phyloP scores from a whole-genome alignment of 2,113 vertebrate genomes.

The Urocitellus parryii region DNA sequence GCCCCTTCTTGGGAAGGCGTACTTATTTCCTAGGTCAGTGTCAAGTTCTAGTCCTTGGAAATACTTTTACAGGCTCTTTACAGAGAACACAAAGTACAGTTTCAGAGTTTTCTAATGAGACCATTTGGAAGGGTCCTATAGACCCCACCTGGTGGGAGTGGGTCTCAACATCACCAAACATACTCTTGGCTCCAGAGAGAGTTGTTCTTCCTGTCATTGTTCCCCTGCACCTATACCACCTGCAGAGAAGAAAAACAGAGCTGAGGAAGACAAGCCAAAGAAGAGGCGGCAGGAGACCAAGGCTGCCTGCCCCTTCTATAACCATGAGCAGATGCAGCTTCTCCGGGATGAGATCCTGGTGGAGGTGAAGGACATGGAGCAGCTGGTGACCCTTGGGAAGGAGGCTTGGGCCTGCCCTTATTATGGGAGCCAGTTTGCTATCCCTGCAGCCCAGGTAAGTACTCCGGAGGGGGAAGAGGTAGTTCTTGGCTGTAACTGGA shows the following conservation, averaged over 20 bases:
- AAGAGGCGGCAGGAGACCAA: constrained; percentile 86
- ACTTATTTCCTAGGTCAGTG: neutral
- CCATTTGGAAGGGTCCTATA: neutral
- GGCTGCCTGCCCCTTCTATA: constrained; percentile 89
- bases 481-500: neutral
- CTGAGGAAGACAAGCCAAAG: constrained; percentile 84
- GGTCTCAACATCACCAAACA: neutral
- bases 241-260: constrained; percentile 83
- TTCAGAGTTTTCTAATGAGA: neutral
- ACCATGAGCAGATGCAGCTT: constrained; percentile 90
- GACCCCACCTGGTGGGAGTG: rapidly evolving
- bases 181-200: neutral
- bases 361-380: constrained; percentile 94
- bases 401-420: constrained; percentile 93
- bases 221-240: neutral
- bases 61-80: neutral
- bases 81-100: neutral
- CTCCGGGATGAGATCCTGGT: constrained; percentile 92
- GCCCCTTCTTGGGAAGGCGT: rapidly evolving
- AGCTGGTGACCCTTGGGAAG: constrained; percentile 91
- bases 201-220: neutral
- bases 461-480: rapidly evolving
- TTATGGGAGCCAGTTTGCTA: constrained; percentile 92
- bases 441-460: constrained; percentile 93
- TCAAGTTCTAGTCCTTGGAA: neutral